Conservation (phyloP, 2,113 vertebrate species). For the Lepus europaeus region DNA sequence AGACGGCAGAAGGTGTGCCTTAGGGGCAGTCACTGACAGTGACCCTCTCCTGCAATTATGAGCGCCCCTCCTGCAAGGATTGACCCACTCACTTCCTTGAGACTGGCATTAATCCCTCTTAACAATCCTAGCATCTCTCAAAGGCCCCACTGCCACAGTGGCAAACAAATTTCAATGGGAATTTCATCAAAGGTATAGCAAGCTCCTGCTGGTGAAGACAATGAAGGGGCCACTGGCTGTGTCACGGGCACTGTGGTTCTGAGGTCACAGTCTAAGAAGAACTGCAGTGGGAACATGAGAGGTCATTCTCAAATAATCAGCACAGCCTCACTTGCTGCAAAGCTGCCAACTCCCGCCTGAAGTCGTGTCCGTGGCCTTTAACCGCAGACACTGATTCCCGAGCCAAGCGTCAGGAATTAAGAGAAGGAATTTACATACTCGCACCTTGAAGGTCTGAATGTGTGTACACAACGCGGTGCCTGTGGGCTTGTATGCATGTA, state of each 20-base stretch:
- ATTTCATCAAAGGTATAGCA: too few relatives aligned
- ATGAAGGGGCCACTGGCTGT: neutral
- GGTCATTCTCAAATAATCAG: constrained; percentile 1
- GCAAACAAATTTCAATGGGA: too few relatives aligned
- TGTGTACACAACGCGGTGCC: neutral
- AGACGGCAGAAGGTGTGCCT: too few relatives aligned
- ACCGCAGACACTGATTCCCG: constrained; percentile 31
- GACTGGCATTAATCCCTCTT: too few relatives aligned
- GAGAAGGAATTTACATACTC: constrained; percentile 49
- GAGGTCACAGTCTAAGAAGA: constrained; percentile 21
- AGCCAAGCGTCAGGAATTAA: constrained; percentile 37
- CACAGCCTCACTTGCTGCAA: neutral
- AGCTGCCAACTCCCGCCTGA: constrained; percentile 7
- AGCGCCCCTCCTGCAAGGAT: too few relatives aligned
- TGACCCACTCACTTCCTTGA: too few relatives aligned
- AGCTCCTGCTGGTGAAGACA: neutral
- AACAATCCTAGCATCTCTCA: too few relatives aligned
- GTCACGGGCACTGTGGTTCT: neutral
- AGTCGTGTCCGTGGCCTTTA: neutral
- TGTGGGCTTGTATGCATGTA: neutral
- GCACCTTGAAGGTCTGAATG: neutral
- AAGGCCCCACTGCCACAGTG: too few relatives aligned
- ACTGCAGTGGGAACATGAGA: neutral
- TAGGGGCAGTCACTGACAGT: too few relatives aligned
- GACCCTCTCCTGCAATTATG: too few relatives aligned